These are phyloP conservation scores for Nibea albiflora DNA, from an alignment of 2,113 vertebrate species.

Conservation along the genomic window DNA sequence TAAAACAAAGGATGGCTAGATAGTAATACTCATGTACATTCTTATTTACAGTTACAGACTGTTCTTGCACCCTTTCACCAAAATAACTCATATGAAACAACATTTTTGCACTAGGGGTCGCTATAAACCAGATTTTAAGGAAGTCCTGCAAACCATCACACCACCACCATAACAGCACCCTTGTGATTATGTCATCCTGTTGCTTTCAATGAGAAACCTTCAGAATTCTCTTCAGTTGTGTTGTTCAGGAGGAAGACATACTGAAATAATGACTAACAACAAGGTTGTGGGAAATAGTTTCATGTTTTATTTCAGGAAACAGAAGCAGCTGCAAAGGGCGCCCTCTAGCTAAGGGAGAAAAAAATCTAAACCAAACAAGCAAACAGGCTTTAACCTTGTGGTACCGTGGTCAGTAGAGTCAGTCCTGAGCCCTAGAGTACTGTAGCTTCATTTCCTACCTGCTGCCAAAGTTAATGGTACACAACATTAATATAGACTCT, in stretches of 20 bases:
- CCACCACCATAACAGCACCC: not conserved
- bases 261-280: not conserved
- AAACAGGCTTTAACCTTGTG: not conserved
- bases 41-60: not conserved
- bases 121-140: slow-evolving; percentile 11
- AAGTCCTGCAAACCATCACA: not conserved
- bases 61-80: not conserved
- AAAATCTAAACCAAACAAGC: not conserved
- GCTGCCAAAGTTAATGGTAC: not conserved
- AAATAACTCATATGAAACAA: slow-evolving; percentile 11
- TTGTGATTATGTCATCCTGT: not conserved
- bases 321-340: not conserved
- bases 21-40: not conserved
- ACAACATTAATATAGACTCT: not conserved
- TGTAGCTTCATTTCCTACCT: not conserved
- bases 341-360: not conserved
- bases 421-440: no score
- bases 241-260: not conserved
- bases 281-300: not conserved
- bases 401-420: not conserved
- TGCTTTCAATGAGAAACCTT: not conserved
- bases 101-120: slow-evolving; percentile 21
- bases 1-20: not conserved
- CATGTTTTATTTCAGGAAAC: not conserved
- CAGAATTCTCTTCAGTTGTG: not conserved